Conservation (phyloP, 2,797 vertebrate species). For the Melanotaenia maccullochi region DNA sequence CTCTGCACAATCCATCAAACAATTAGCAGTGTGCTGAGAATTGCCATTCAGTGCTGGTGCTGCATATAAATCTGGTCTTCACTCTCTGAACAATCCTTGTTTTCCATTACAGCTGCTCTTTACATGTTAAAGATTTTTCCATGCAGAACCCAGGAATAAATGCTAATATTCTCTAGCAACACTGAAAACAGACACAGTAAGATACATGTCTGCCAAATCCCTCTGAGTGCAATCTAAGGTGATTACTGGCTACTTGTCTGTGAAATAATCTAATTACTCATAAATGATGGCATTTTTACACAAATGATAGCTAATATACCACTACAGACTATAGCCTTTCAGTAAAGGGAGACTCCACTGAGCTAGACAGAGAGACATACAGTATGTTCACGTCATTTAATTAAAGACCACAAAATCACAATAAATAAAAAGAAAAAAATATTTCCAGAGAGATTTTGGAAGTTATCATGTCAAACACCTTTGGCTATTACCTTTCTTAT, state of each 20-base stretch:
- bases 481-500: neutral
- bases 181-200: slow-evolving; percentile 23
- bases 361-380: neutral
- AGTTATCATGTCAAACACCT: too few species aligned
- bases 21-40: slow-evolving; percentile 79
- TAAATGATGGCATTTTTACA: slow-evolving; percentile 54
- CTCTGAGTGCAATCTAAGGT: slow-evolving; percentile 35
- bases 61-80: slow-evolving; percentile 65
- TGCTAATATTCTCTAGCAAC: slow-evolving; percentile 15
- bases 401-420: neutral
- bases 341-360: neutral
- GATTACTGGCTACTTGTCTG: slow-evolving; percentile 65
- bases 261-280: slow-evolving; percentile 61
- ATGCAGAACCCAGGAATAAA: slow-evolving; percentile 32
- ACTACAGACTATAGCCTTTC: neutral
- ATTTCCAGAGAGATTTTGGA: too few species aligned
- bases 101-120: slow-evolving; percentile 65
- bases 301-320: slow-evolving; percentile 16
- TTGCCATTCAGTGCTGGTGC: slow-evolving; percentile 68
- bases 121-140: slow-evolving; percentile 47
- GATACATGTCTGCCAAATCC: slow-evolving; percentile 39
- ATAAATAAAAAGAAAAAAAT: neutral
- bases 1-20: slow-evolving; percentile 78
- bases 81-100: slow-evolving; percentile 43
- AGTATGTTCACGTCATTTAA: neutral